Percentiles rank a stretch among this genome's conserved stretches.
Conservation (phyloP, 1,140 invertebrate genomes). For the Agrypnia vestita region DNA sequence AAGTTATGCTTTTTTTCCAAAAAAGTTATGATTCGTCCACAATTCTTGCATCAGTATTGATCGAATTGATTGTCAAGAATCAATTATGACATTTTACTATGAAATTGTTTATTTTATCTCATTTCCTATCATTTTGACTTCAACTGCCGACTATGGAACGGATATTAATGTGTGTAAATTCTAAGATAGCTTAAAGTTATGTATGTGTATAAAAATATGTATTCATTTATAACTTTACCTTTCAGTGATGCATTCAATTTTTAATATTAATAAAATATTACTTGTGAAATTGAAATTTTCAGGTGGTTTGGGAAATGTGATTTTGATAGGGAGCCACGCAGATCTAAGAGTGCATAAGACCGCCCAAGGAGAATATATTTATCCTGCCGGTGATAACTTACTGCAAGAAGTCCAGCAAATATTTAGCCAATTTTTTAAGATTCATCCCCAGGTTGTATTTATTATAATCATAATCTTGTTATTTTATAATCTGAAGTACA, state of each 20-base stretch:
- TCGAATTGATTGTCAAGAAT: too few relatives aligned
- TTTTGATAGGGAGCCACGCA: constrained; percentile 81
- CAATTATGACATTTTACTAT: too few relatives aligned
- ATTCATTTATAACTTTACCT: not conserved
- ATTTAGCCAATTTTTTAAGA: constrained; percentile 58
- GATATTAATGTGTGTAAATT: too few relatives aligned
- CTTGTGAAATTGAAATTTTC: constrained; percentile 30
- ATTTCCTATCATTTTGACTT: too few relatives aligned
- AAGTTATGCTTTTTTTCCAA: too few relatives aligned
- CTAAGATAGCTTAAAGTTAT: too few relatives aligned
- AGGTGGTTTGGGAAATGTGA: constrained; percentile 77
- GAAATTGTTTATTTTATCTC: too few relatives aligned
- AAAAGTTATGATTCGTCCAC: too few relatives aligned
- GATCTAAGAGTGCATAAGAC: constrained; percentile 74
- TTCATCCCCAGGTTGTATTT: constrained; percentile 63
- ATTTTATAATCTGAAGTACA: too few relatives aligned
- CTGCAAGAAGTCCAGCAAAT: constrained; percentile 69
- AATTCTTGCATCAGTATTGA: too few relatives aligned
- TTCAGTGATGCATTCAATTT: constrained; percentile 12
- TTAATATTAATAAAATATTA: not conserved
- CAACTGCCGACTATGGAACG: too few relatives aligned
- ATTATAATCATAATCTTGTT: not conserved
- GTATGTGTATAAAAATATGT: too few relatives aligned
- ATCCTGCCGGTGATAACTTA: constrained; percentile 74
- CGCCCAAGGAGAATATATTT: constrained; percentile 74